These are phyloP conservation scores for Empidonax traillii DNA, from an alignment of 2,113 vertebrate genomes.

Conservation along the genomic window DNA sequence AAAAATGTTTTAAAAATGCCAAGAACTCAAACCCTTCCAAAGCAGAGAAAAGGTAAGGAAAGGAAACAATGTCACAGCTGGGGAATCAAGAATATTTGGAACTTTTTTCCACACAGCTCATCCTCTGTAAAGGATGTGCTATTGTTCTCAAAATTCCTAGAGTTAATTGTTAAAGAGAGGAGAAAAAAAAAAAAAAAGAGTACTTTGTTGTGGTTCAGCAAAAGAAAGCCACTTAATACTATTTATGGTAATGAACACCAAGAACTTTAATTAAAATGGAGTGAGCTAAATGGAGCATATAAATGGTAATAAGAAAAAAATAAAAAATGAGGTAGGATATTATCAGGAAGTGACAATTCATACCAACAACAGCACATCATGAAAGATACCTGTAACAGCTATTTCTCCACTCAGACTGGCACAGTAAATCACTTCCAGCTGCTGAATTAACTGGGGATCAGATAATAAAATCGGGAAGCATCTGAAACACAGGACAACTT, in stretches of 20 bases:
- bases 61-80: not conserved
- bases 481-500: not conserved
- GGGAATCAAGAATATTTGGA: not conserved
- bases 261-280: slow-evolving; percentile 15
- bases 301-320: not conserved
- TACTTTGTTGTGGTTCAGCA: not conserved
- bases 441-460: not conserved
- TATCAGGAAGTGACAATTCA: slow-evolving; percentile 20
- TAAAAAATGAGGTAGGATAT: slow-evolving; percentile 42
- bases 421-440: not conserved
- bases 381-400: not conserved
- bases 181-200: not conserved
- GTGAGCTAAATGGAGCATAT: not conserved
- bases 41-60: not conserved
- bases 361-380: not conserved
- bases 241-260: slow-evolving; percentile 3
- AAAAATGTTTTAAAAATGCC: not conserved
- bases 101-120: not conserved
- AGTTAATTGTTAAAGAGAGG: not conserved
- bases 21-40: not conserved
- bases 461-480: not conserved
- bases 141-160: slow-evolving; percentile 8
- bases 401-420: not conserved
- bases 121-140: not conserved
- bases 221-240: slow-evolving; percentile 22